Base-by-base conservation (phyloP, 2,113 vertebrate genomes). In the Etheostoma spectabile region DNA sequence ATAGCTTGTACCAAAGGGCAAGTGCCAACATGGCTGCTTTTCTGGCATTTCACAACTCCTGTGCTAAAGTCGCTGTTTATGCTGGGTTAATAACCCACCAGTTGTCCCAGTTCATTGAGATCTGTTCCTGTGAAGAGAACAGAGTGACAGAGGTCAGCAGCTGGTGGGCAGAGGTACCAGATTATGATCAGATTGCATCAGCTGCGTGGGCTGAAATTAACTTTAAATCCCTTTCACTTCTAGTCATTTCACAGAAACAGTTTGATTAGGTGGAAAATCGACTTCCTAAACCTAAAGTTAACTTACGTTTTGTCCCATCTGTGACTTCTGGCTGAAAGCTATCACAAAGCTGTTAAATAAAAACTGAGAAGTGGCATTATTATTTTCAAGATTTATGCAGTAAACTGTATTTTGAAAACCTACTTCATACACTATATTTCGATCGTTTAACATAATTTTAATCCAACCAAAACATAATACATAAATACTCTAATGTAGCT, bases 41-140 rank as follows among this genome's bases (percentile, higher is more conserved):
- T 67, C 30, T 33, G 35, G 13, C 33, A 67, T 93, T 93, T 94
- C 91, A 93, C 89, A 89, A 94, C 83, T 55, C 15, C 76, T 33
- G 27, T 88, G 84, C 84, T 92, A 93, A 94, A 94, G 93, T 94
- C 87, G 85, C 88, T 95, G 88, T 95, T 95, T 95, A 92, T 87
- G 77, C 76, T 83, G 35, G 51, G 91, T 95, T 94, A 96, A 96
- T 95, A 51, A 95, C 94, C 86, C 74, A 84, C 78, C 63, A 61
- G 49, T 18, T 85, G 68, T 80, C 63, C 79, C 49, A 77, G 71
- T 91, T 90, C 80, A 77, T 11, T 52, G 69, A 74, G 81, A 85
- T 64, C 27, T 71, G 46, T 72, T 90, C 52, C 73, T 13, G 10
- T 64, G 56, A 80, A 87, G 60, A 73, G 85, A 76, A 76, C 74